Percentiles rank a stretch among this genome's conserved stretches.
These are phyloP conservation scores for honey bee (Apis mellifera) DNA, from an alignment of 1,140 invertebrate genomes.

Conservation along the genomic window DNA sequence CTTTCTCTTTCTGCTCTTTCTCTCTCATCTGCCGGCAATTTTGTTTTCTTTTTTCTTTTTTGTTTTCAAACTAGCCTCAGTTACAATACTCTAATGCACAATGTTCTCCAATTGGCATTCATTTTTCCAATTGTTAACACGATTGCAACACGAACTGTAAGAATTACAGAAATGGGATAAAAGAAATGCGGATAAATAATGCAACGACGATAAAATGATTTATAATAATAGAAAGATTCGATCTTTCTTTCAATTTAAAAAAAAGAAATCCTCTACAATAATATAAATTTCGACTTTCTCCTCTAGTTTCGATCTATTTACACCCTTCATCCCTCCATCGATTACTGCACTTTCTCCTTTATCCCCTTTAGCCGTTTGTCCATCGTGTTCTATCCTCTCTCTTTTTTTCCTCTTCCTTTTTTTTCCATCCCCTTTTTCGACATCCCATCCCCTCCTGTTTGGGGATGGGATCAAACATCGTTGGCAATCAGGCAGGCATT, in stretches of 20 bases:
- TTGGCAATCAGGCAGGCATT: slow-evolving; percentile 59
- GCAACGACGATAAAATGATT: too few relatives aligned
- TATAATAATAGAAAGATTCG: too few relatives aligned
- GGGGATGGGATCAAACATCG: background rate
- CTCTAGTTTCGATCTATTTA: too few relatives aligned
- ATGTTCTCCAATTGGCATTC: background rate
- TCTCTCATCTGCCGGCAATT: background rate
- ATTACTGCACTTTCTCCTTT: background rate
- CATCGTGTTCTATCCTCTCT: background rate
- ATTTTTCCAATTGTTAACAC: too few relatives aligned
- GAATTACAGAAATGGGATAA: too few relatives aligned
- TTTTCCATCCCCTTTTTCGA: background rate
- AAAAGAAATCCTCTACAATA: too few relatives aligned
- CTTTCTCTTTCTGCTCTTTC: background rate
- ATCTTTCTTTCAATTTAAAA: too few relatives aligned
- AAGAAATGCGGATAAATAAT: too few relatives aligned
- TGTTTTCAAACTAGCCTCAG: background rate
- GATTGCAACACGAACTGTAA: background rate
- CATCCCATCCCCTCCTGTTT: too few relatives aligned
- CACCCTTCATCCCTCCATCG: slow-evolving; percentile 1
- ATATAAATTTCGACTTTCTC: too few relatives aligned
- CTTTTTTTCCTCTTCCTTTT: background rate
- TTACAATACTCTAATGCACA: background rate
- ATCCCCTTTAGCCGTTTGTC: background rate
- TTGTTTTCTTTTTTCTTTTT: background rate